Conservation (phyloP, 2,113 vertebrate species). For the Cyanoramphus novaezelandiae region DNA sequence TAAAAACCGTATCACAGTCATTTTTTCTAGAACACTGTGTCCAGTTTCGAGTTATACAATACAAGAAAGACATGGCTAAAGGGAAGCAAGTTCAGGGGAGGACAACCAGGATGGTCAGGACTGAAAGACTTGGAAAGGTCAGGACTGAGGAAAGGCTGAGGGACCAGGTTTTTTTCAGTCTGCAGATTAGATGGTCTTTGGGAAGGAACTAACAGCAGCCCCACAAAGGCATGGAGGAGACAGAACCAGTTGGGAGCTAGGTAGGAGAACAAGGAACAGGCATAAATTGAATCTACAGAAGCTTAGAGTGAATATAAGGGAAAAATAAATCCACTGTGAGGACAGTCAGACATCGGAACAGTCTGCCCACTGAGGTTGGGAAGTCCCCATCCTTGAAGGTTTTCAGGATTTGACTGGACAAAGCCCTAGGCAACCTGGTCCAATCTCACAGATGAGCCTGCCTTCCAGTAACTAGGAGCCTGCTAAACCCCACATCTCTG, state of each 20-base stretch:
- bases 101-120: not conserved
- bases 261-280: not conserved
- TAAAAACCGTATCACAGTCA: not conserved
- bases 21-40: not conserved
- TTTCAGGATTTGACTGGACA: not conserved
- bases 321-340: not conserved
- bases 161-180: not conserved
- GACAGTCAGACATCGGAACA: not conserved
- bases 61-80: not conserved
- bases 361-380: rapidly evolving
- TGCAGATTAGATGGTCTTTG: not conserved
- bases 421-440: not conserved
- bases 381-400: not conserved
- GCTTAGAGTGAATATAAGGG: not conserved
- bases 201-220: not conserved
- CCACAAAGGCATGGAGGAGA: not conserved
- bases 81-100: not conserved
- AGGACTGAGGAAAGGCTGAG: not conserved
- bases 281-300: not conserved
- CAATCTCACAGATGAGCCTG: not conserved
- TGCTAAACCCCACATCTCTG: not conserved
- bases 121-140: not conserved
- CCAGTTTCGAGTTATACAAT: not conserved
- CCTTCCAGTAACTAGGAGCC: not conserved
- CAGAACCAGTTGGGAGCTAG: not conserved